Base-by-base conservation (phyloP, 92 coral and sea anemone genomes). In the Palythoa caribaeorum region DNA sequence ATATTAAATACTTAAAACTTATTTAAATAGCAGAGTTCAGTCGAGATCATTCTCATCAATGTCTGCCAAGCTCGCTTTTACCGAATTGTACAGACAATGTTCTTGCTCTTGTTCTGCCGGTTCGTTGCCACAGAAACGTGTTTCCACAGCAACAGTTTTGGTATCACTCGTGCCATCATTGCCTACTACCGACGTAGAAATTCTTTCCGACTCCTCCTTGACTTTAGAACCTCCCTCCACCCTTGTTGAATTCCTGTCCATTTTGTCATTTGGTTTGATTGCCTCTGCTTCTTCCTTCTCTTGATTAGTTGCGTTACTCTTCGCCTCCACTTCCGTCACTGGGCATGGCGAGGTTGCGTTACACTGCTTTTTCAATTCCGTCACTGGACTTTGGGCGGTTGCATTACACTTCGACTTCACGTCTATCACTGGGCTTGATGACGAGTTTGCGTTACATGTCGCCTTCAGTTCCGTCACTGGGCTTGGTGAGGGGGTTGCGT, bases 11-110 rank as follows among this genome's bases (percentile, higher is more conserved):
- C 20, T 63, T n/a, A 1, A 20, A 28, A 12, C 39, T 14, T 38
- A 3, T 3, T 35, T 2, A 70, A 70, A 28, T 17, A 9, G 16
- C 47, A 2, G 6, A 38, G 62, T 9, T 81, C 19, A 81, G 86
- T 81, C 86, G 38, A 81, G 62, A 65, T 81, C 86, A 15, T 81
- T 68, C 76, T 81, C 86, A 20, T 81, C 86, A 20, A 81, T 60
- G 28, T 81, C 86, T 44, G 60, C 86, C 40, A 81, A 44, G 63
- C 66, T 68, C 47, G 35, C 36, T 44, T 3, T 65, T 20, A 9
- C 62, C 73, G 55, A 19, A 11, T 15, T 9, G 55, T 80, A n/a
- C 14, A 65, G 59, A 63, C 38, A 17, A 60, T 65, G 75, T 5
- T 59, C 20, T 6, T 81, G 19, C 13, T 20, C 60, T 12, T 66